Conservation (phyloP, 2,888 invertebrate species). For the Amiota mariae region DNA sequence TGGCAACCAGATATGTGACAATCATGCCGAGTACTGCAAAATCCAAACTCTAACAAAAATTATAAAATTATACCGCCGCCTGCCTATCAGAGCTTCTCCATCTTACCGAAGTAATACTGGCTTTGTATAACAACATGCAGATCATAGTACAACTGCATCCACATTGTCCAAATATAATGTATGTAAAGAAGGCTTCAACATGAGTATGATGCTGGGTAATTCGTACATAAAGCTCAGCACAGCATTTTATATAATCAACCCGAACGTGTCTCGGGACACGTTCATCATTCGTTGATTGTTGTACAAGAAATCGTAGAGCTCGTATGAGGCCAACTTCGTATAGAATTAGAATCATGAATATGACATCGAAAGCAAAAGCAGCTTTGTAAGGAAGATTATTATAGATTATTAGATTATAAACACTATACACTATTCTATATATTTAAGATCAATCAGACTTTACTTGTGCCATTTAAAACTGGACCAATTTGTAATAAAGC, state of each 20-base stretch:
- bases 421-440: neutral
- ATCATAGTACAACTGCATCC: conserved; percentile 56
- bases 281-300: conserved; percentile 52
- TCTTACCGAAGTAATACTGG: conserved; percentile 57
- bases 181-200: conserved; percentile 57
- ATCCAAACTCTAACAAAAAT: conserved; percentile 46
- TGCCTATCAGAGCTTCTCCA: too few relatives aligned
- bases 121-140: conserved; percentile 62
- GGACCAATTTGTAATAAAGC: conserved; percentile 53
- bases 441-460: neutral
- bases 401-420: neutral
- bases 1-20: conserved; percentile 52
- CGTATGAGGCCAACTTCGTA: conserved; percentile 59
- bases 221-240: conserved; percentile 54
- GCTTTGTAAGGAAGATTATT: conserved; percentile 39
- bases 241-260: conserved; percentile 54
- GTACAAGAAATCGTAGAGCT: conserved; percentile 54
- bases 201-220: conserved; percentile 55
- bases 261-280: conserved; percentile 50
- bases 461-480: conserved; percentile 55
- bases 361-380: conserved; percentile 60
- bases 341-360: conserved; percentile 57
- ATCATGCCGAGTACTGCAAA: conserved; percentile 56
- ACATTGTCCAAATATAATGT: conserved; percentile 58
- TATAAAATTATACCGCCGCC: neutral